A percentile compares a stretch with the other conserved stretches of the same genome.
phyloP scores from a whole-genome alignment of 2,888 invertebrate species.

The Lissonota sp. region DNA sequence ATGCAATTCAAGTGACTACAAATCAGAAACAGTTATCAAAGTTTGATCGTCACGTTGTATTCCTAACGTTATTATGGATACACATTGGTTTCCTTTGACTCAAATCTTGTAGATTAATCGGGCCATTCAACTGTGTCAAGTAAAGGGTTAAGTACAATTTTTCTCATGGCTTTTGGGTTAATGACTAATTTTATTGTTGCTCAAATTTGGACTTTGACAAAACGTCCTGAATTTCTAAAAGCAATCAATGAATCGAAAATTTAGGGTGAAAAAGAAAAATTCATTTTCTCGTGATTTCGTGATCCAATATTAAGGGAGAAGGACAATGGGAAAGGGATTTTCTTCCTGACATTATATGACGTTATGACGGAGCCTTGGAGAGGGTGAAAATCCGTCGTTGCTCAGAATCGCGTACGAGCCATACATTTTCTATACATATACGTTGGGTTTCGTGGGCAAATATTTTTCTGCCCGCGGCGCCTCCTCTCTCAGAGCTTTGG shows the following conservation, averaged over 20 bases:
- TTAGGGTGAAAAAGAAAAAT: conserved; percentile 12
- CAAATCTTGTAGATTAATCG: no score
- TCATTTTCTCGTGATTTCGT: background rate
- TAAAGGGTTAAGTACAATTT: no score
- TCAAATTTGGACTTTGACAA: no score
- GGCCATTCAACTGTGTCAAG: no score
- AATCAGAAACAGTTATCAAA: background rate
- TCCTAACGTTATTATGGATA: no score
- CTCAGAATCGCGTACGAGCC: conserved; percentile 53
- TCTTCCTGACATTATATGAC: conserved; percentile 60
- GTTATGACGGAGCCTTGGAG: conserved; percentile 64
- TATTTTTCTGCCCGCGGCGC: conserved; percentile 73
- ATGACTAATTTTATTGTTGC: no score
- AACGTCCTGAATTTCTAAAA: background rate
- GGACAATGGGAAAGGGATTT: conserved; percentile 33
- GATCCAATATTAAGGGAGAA: background rate
- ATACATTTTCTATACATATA: conserved; percentile 5
- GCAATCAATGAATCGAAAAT: background rate
- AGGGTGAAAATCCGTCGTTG: conserved; percentile 62
- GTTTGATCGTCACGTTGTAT: no score
- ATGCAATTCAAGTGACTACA: conserved; percentile 4
- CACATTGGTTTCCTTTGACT: no score
- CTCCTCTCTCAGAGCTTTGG: conserved; percentile 38
- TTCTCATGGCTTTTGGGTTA: no score
- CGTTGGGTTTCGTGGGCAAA: conserved; percentile 68